phyloP scores from a whole-genome alignment of 1,140 invertebrate species.

The Drosophila asahinai region DNA sequence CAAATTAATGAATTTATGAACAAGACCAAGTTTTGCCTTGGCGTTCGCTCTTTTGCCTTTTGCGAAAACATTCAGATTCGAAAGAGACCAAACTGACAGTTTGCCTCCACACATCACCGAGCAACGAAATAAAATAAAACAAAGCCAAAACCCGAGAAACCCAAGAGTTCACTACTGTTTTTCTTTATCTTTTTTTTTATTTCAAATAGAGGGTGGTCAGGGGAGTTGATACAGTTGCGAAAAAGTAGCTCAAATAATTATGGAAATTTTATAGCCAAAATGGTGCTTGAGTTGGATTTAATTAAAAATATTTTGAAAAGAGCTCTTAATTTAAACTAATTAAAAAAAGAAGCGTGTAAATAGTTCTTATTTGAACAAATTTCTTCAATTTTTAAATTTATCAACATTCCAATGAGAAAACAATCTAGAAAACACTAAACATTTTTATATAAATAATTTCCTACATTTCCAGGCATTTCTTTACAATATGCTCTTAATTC shows the following conservation, averaged over 20 bases:
- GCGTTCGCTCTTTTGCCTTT: slow-evolving; percentile 54
- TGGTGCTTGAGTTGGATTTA: too few relatives aligned
- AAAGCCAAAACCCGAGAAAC: slow-evolving; percentile 11
- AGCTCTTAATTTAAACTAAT: too few relatives aligned
- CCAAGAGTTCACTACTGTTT: slow-evolving; percentile 13
- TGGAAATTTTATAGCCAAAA: background rate
- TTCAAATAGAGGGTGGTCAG: slow-evolving; percentile 1
- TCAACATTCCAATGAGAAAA: too few relatives aligned
- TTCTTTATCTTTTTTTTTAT: background rate
- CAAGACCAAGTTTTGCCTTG: slow-evolving; percentile 69
- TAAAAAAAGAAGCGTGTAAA: too few relatives aligned
- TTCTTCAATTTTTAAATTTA: too few relatives aligned
- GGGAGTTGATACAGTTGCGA: background rate
- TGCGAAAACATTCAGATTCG: slow-evolving; percentile 49
- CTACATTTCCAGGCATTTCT: too few relatives aligned
- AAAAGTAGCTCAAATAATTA: background rate
- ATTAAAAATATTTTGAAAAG: too few relatives aligned
- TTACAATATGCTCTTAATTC: too few relatives aligned
- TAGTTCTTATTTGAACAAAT: too few relatives aligned
- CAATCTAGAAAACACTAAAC: too few relatives aligned
- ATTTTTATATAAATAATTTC: too few relatives aligned
- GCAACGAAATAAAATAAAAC: slow-evolving; percentile 29
- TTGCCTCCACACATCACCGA: slow-evolving; percentile 44
- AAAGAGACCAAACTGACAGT: slow-evolving; percentile 55
- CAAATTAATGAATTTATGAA: slow-evolving; percentile 84